These are phyloP conservation scores for Drosophila mauritiana DNA, from an alignment of 1,140 invertebrate genomes.

Conservation along the genomic window DNA sequence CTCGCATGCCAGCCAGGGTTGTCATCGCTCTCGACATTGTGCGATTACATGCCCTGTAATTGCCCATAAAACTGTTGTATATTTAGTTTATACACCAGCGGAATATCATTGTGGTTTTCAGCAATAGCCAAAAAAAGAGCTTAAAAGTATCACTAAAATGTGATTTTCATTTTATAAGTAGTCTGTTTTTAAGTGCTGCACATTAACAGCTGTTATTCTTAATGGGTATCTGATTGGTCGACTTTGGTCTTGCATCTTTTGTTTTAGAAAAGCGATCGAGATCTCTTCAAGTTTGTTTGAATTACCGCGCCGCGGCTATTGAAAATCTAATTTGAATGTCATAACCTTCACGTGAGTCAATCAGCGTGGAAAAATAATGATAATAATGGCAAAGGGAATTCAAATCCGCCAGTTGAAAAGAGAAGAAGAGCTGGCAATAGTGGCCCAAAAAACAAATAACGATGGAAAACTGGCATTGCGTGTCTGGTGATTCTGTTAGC, in stretches of 20 bases:
- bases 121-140: too few relatives aligned
- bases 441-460: slow-evolving; percentile 2
- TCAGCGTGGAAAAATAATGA: slow-evolving; percentile 37
- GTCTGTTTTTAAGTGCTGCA: not conserved
- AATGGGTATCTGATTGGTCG: slow-evolving; percentile 9
- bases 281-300: slow-evolving; percentile 59
- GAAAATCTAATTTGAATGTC: slow-evolving; percentile 82
- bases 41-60: slow-evolving; percentile 16
- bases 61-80: slow-evolving; percentile 1
- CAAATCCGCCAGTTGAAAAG: not conserved
- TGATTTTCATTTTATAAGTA: not conserved
- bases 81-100: not conserved
- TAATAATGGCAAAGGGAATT: slow-evolving; percentile 29
- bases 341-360: slow-evolving; percentile 73
- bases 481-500: slow-evolving; percentile 25
- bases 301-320: slow-evolving; percentile 56
- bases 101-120: too few relatives aligned
- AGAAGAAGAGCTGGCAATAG: not conserved
- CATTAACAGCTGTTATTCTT: not conserved
- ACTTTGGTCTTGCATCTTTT: not conserved
- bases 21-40: slow-evolving; percentile 32
- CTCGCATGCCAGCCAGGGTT: slow-evolving; percentile 52
- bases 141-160: too few relatives aligned
- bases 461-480: slow-evolving; percentile 31
- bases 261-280: not conserved